Conservation (phyloP, 2,113 vertebrate genomes). For the Oncorhynchus mykiss region DNA sequence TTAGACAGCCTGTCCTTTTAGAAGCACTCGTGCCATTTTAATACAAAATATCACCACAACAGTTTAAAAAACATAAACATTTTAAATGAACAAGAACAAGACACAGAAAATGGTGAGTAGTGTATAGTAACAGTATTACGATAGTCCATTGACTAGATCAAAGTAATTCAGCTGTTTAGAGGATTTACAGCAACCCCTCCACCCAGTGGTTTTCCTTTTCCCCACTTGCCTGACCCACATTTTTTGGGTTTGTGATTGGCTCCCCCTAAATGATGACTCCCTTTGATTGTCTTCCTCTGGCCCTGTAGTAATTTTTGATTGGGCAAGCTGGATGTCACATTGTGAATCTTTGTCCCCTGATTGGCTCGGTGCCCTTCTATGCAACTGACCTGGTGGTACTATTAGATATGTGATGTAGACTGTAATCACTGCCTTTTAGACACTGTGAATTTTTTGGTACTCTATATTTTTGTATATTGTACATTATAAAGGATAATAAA, state of each 20-base stretch:
- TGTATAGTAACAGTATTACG: neutral
- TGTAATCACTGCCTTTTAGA: conserved; percentile 95
- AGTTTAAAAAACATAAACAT: too few relatives aligned
- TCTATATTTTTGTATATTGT: conserved; percentile 98
- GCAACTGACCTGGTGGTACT: conserved; percentile 86
- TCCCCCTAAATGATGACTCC: too few relatives aligned
- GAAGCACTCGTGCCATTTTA: too few relatives aligned
- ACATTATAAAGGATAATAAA: conserved; percentile 91
- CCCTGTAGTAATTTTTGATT: conserved; percentile 25
- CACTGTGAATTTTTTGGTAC: conserved; percentile 95
- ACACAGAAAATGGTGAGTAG: too few relatives aligned
- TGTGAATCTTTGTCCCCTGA: conserved; percentile 52
- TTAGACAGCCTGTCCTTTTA: too few relatives aligned
- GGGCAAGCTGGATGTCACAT: conserved; percentile 25
- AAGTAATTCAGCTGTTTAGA: neutral
- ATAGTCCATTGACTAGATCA: neutral
- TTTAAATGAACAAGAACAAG: too few relatives aligned
- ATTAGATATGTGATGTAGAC: conserved; percentile 86
- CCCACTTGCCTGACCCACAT: neutral
- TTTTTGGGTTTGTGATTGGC: neutral
- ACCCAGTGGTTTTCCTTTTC: neutral
- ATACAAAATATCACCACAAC: too few relatives aligned
- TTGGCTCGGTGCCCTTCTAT: conserved; percentile 85
- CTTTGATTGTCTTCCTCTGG: conserved; percentile 4
- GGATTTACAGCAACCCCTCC: neutral